Evolutionary conservation across 2,797 vertebrate genomes (phyloP).

Genomic region (Danio choprae): DNA sequence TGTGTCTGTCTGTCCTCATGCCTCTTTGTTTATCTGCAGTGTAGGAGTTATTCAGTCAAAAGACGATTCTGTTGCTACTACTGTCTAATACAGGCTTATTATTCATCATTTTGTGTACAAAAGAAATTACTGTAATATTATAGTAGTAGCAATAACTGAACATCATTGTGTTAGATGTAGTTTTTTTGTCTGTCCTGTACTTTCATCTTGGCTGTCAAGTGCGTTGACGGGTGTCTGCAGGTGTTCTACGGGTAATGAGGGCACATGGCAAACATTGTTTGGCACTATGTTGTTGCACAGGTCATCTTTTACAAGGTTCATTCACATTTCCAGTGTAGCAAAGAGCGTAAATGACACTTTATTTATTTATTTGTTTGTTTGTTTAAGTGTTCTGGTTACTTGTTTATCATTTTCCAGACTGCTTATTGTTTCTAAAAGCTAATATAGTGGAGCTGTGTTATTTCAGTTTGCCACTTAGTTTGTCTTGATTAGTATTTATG

Average conservation of each 20-base stretch:
- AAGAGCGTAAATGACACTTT: not conserved
- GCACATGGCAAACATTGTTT: conserved; percentile 6
- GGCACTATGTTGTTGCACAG: not conserved
- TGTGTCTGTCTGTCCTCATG: not conserved
- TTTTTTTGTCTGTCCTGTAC: not conserved
- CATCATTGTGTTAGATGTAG: not conserved
- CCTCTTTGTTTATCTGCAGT: conserved; percentile 16
- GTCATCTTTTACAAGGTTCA: conserved; percentile 43
- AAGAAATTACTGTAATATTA: not conserved
- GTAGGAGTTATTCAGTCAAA: conserved; percentile 17
- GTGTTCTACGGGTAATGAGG: conserved; percentile 17
- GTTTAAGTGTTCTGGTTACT: not conserved
- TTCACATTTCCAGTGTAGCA: not conserved
- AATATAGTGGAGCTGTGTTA: not conserved
- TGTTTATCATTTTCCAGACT: not conserved
- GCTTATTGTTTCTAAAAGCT: not conserved
- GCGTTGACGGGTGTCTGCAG: not conserved
- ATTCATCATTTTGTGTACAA: not conserved
- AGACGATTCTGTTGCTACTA: conserved; percentile 37
- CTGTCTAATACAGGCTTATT: not conserved
- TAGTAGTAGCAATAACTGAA: not conserved
- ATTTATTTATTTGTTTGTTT: not conserved
- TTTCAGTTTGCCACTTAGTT: not conserved
- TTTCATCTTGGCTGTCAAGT: not conserved
- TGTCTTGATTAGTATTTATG: not conserved